phyloP scores from a whole-genome alignment of 1,140 invertebrate species.

The Aphis craccivora region DNA sequence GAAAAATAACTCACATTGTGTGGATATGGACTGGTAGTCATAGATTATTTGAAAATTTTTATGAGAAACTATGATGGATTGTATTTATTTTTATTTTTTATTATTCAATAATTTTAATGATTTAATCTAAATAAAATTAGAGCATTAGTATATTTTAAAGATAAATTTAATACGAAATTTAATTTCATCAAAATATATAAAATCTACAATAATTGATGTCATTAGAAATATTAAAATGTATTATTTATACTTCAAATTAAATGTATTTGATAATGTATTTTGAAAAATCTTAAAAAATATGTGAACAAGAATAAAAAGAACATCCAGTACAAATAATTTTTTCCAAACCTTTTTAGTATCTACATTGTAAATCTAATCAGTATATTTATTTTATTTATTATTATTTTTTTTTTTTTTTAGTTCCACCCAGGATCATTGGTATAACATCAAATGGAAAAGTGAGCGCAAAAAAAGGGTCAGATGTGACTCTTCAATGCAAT shows the following conservation, averaged over 20 bases:
- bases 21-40: neutral
- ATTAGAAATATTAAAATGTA: too few relatives aligned
- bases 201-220: too few relatives aligned
- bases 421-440: conserved; percentile 70
- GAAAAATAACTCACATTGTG: neutral
- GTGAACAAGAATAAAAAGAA: neutral
- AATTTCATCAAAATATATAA: too few relatives aligned
- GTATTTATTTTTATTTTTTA: too few relatives aligned
- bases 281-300: too few relatives aligned
- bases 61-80: too few relatives aligned
- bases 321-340: neutral
- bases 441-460: conserved; percentile 70
- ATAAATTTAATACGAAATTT: too few relatives aligned
- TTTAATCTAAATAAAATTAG: too few relatives aligned
- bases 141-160: too few relatives aligned
- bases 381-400: neutral
- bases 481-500: conserved; percentile 73
- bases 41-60: neutral
- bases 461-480: conserved; percentile 71
- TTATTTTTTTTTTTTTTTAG: conserved; percentile 63
- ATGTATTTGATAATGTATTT: too few relatives aligned
- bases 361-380: neutral
- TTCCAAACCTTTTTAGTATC: neutral
- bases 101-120: too few relatives aligned
- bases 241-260: too few relatives aligned